A percentile compares a stretch with the other conserved stretches of the same genome.
Evolutionary conservation across 2,797 vertebrate species (phyloP).

Genomic region (Anisognathus igniventris): DNA sequence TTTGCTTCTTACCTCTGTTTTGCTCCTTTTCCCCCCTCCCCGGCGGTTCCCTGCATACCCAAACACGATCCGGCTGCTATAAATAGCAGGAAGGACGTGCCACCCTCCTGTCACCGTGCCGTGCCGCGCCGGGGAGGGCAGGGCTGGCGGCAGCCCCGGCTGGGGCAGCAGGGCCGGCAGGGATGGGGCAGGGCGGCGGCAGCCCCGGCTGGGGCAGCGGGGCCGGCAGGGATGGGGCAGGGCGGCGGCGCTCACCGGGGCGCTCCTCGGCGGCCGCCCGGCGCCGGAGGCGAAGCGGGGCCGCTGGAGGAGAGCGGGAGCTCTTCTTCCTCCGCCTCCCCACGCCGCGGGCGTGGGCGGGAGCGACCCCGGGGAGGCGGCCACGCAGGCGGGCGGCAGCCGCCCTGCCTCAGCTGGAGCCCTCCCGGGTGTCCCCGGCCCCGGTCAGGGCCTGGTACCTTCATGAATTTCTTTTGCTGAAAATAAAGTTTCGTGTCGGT

Average conservation of each 20-base stretch:
- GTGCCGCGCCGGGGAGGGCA: background rate
- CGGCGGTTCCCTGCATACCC: background rate
- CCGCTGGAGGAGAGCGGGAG: background rate
- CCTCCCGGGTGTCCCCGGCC: background rate
- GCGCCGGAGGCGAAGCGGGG: background rate
- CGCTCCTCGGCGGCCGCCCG: background rate
- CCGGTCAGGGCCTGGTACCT: background rate
- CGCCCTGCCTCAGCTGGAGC: background rate
- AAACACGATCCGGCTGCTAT: background rate
- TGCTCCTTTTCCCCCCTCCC: background rate
- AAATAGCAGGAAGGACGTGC: background rate
- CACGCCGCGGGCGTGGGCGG: background rate
- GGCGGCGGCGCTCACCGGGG: background rate
- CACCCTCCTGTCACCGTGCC: background rate
- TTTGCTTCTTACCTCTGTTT: background rate
- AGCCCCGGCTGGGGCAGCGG: background rate
- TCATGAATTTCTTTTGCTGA: background rate
- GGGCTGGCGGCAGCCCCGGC: background rate
- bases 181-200: no score
- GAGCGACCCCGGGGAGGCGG: background rate
- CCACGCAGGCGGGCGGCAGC: background rate
- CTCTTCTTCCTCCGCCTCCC: background rate
- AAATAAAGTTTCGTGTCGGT: background rate
- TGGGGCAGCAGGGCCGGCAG: no score
- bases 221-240: background rate